Percentiles rank a stretch among this genome's conserved stretches.
Conservation (phyloP, 2,113 vertebrate species). For the Daboia siamensis region DNA sequence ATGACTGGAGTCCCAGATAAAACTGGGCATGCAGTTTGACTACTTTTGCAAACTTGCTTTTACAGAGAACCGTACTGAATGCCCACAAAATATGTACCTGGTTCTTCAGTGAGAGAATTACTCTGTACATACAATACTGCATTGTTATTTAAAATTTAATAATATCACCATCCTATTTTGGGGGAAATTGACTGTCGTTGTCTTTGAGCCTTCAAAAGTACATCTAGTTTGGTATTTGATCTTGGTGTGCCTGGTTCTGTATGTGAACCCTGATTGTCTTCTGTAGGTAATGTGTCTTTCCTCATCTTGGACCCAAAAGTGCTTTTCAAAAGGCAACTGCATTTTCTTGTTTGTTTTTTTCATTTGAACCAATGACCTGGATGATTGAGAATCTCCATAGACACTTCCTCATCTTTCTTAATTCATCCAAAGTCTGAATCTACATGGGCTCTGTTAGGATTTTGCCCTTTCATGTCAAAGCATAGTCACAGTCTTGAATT, state of each 20-base stretch:
- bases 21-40: not conserved
- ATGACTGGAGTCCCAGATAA: not conserved
- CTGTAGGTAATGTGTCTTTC: not conserved
- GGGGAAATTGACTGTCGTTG: not conserved
- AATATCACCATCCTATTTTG: too few species aligned
- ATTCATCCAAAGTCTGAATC: not conserved
- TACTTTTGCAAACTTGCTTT: not conserved
- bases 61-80: not conserved
- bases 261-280: not conserved
- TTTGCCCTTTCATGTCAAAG: not conserved
- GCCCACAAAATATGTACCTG: not conserved
- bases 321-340: not conserved
- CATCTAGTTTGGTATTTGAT: not conserved
- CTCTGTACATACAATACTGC: not conserved
- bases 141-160: not conserved
- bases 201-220: not conserved
- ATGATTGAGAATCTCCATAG: not conserved
- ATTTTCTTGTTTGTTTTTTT: not conserved
- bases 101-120: not conserved
- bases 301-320: not conserved
- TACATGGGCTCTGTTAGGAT: not conserved
- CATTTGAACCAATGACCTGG: not conserved
- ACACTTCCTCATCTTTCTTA: not conserved
- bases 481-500: not conserved
- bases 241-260: not conserved